Conservation (phyloP, 2,113 vertebrate species). For the Python bivittatus region DNA sequence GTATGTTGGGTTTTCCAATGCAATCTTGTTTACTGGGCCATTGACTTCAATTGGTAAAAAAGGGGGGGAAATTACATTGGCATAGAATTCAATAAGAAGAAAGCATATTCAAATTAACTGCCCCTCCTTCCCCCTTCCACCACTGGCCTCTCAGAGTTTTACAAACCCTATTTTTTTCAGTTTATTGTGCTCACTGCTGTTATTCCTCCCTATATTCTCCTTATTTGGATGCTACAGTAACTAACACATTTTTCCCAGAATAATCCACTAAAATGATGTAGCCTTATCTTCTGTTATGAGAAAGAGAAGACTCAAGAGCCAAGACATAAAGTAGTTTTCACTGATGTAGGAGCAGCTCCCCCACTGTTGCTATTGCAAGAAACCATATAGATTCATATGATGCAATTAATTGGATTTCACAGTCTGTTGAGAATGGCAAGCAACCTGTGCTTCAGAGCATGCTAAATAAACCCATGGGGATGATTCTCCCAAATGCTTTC, state of each 20-base stretch:
- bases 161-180: neutral
- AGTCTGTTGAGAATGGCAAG: constrained; percentile 36
- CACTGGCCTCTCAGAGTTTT: neutral
- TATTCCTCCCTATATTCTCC: neutral
- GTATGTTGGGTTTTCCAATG: neutral
- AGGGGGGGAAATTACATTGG: neutral
- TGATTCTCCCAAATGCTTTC: neutral
- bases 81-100: neutral
- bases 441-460: constrained; percentile 30
- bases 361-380: constrained; percentile 36
- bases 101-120: neutral
- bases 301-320: constrained; percentile 34
- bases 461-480: constrained; percentile 17
- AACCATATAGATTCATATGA: constrained; percentile 36
- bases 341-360: constrained; percentile 11
- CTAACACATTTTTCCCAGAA: neutral
- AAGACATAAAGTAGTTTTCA: constrained; percentile 36
- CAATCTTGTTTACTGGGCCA: neutral
- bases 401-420: constrained; percentile 60
- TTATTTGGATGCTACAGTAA: neutral
- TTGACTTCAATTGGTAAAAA: neutral
- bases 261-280: neutral
- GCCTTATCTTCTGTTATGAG: constrained; percentile 4
- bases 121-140: neutral
- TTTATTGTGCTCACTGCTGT: neutral